A percentile compares a stretch with the other conserved stretches of the same genome.
phyloP scores from a whole-genome alignment of 2,113 vertebrate genomes.

The Gopherus evgoodei region DNA sequence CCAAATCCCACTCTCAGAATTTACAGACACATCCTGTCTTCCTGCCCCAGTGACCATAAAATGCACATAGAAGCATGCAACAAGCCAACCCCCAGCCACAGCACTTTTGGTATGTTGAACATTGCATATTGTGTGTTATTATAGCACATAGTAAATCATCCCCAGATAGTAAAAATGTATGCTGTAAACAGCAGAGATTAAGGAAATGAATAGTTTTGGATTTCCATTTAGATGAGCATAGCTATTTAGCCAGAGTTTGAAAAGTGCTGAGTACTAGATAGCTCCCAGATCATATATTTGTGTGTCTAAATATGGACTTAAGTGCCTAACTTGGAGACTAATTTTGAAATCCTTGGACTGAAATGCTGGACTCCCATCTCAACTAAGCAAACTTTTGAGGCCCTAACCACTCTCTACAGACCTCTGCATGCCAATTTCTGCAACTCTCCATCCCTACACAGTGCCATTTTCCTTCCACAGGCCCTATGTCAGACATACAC shows the following conservation, averaged over 20 bases:
- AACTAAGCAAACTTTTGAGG: neutral
- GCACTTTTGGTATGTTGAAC: neutral
- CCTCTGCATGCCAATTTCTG: neutral
- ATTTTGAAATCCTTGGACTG: neutral
- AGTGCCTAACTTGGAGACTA: neutral
- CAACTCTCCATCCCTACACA: fast-evolving
- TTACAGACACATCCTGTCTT: neutral
- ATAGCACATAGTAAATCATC: neutral
- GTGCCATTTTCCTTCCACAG: fast-evolving
- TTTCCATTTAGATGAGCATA: neutral
- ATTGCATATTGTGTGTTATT: neutral
- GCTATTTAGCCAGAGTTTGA: neutral
- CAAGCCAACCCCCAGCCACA: neutral
- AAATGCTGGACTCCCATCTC: neutral
- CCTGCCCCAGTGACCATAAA: neutral
- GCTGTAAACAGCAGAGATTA: neutral
- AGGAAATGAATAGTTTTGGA: neutral
- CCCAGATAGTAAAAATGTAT: neutral
- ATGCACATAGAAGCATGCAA: neutral
- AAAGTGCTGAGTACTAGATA: neutral
- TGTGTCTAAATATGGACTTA: neutral
- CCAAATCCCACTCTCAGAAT: neutral
- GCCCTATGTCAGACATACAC: neutral
- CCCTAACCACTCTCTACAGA: fast-evolving
- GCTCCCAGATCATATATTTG: neutral